Conservation (phyloP, 1,140 invertebrate genomes). For the Anastrepha obliqua region DNA sequence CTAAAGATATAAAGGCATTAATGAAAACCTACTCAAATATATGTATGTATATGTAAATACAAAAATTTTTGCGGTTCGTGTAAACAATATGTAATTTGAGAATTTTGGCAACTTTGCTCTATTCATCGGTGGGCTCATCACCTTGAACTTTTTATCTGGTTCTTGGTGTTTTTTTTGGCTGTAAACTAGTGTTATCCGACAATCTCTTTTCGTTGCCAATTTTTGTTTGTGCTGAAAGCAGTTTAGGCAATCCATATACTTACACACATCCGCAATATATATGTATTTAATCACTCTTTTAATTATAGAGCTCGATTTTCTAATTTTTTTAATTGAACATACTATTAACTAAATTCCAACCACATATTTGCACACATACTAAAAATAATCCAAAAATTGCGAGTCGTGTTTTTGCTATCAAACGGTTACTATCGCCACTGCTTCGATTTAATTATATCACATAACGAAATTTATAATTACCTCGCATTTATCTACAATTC, state of each 20-base stretch:
- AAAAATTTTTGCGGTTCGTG: too few relatives aligned
- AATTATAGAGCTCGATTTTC: not conserved
- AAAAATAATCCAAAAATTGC: not conserved
- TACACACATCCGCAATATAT: not conserved
- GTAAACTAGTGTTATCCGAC: too few relatives aligned
- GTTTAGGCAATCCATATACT: not conserved
- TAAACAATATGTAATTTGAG: too few relatives aligned
- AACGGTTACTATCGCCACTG: not conserved
- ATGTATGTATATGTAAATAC: too few relatives aligned
- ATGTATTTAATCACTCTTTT: not conserved
- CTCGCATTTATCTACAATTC: not conserved
- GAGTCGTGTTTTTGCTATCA: constrained; percentile 25
- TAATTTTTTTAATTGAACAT: not conserved
- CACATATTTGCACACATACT: not conserved
- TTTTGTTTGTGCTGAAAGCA: not conserved
- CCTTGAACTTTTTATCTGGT: too few relatives aligned
- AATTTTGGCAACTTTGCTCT: too few relatives aligned
- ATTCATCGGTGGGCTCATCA: too few relatives aligned
- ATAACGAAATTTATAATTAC: constrained; percentile 33
- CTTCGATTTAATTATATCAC: constrained; percentile 39
- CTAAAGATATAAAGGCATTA: too few relatives aligned
- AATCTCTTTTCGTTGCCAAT: not conserved
- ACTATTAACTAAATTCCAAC: not conserved
- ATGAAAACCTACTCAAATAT: too few relatives aligned
- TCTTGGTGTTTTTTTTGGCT: too few relatives aligned